Conservation (phyloP, 2,888 invertebrate genomes). For the Lepeophtheirus nordmannii region DNA sequence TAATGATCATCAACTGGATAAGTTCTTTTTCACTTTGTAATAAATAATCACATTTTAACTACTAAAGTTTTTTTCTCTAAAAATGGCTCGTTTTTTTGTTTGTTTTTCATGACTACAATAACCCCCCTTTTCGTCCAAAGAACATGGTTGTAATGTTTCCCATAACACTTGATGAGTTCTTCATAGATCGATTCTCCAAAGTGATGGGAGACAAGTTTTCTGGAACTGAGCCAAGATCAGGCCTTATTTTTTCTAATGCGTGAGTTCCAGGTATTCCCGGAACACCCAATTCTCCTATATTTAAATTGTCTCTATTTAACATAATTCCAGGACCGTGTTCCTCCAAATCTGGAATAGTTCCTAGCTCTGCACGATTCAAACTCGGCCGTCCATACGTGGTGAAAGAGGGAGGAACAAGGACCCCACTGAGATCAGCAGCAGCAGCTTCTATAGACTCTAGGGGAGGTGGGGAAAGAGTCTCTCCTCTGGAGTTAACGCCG, state of each 20-base stretch:
- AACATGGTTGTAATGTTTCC: constrained; percentile 62
- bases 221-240: constrained; percentile 46
- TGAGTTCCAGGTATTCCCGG: constrained; percentile 47
- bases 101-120: constrained; percentile 41
- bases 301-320: too few species aligned
- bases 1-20: too few species aligned
- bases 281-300: constrained; percentile 38
- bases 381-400: constrained; percentile 29
- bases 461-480: constrained; percentile 36
- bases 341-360: too few species aligned
- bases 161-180: constrained; percentile 34
- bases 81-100: too few species aligned
- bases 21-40: too few species aligned
- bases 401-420: background rate
- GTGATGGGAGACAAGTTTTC: constrained; percentile 37
- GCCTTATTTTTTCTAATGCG: constrained; percentile 37
- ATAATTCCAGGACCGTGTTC: constrained; percentile 29
- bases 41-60: too few species aligned
- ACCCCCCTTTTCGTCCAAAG: constrained; percentile 69
- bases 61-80: too few species aligned
- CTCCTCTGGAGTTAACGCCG: background rate
- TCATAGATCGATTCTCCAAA: constrained; percentile 30
- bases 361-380: too few species aligned
- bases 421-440: constrained; percentile 26
- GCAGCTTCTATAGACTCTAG: too few species aligned